A percentile compares a stretch with the other conserved stretches of the same genome.
phyloP scores from a whole-genome alignment of 2,888 invertebrate species.

The Trilocha varians region DNA sequence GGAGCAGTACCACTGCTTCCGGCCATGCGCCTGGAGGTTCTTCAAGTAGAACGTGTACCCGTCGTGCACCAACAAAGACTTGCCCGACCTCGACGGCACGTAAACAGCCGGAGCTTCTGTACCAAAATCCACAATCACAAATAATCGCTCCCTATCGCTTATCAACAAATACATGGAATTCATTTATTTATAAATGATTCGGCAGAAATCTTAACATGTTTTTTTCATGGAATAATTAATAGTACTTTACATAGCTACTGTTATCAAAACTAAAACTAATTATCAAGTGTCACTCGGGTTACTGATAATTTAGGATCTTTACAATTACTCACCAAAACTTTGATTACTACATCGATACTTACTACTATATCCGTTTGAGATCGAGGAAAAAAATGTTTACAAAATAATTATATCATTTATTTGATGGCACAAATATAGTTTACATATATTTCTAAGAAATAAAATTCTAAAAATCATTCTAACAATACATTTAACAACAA shows the following conservation, averaged over 20 bases:
- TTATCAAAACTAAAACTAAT: not conserved
- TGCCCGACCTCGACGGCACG: constrained; percentile 68
- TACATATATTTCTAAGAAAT: not conserved
- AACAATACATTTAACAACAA: too few species aligned
- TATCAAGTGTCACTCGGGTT: not conserved
- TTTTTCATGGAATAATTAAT: not conserved
- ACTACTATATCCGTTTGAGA: not conserved
- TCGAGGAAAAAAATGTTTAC: not conserved
- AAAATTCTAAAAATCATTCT: not conserved
- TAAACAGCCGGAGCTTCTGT: constrained; percentile 52
- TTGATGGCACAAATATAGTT: constrained; percentile 10
- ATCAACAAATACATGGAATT: not conserved
- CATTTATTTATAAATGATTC: not conserved
- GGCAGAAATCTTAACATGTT: not conserved
- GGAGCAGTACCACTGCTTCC: constrained; percentile 69
- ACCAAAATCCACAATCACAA: constrained; percentile 15
- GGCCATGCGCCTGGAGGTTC: constrained; percentile 61
- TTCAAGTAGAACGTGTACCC: constrained; percentile 66
- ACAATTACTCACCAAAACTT: not conserved
- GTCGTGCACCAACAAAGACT: constrained; percentile 60
- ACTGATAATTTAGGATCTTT: not conserved
- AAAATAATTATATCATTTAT: not conserved
- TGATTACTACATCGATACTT: too few species aligned
- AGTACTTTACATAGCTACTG: not conserved
- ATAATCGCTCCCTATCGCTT: not conserved